These are phyloP conservation scores for Ciconia stormi DNA, from an alignment of 2,113 vertebrate species.

Conservation along the genomic window DNA sequence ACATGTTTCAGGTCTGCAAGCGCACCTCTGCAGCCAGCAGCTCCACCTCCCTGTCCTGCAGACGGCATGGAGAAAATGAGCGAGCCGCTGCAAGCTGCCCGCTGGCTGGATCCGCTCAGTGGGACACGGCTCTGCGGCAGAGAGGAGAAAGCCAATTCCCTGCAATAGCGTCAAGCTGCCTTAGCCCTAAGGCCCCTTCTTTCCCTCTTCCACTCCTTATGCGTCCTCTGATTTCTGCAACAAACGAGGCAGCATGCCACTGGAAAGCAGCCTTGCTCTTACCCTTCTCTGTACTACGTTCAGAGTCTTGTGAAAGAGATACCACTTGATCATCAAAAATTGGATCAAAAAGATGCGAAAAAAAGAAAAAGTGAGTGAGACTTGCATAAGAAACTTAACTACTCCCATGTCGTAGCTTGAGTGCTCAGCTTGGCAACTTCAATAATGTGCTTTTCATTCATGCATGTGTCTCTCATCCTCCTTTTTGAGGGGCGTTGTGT, in stretches of 20 bases:
- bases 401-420: background rate
- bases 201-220: background rate
- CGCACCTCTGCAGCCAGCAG: background rate
- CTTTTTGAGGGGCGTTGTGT: background rate
- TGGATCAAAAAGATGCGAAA: background rate
- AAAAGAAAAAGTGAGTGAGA: background rate
- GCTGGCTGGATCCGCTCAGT: background rate
- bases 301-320: background rate
- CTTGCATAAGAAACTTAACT: background rate
- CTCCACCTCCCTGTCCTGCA: background rate
- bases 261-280: background rate
- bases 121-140: accelerated
- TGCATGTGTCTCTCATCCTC: accelerated
- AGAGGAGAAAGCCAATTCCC: background rate
- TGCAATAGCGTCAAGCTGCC: accelerated
- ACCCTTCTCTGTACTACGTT: background rate
- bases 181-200: background rate
- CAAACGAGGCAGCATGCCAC: background rate
- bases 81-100: background rate
- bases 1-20: background rate
- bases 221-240: background rate
- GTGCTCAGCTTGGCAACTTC: background rate
- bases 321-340: background rate
- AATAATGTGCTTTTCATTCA: background rate
- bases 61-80: background rate